Base-by-base conservation (phyloP, 2,888 invertebrate species). In the Dynastes hyllus region DNA sequence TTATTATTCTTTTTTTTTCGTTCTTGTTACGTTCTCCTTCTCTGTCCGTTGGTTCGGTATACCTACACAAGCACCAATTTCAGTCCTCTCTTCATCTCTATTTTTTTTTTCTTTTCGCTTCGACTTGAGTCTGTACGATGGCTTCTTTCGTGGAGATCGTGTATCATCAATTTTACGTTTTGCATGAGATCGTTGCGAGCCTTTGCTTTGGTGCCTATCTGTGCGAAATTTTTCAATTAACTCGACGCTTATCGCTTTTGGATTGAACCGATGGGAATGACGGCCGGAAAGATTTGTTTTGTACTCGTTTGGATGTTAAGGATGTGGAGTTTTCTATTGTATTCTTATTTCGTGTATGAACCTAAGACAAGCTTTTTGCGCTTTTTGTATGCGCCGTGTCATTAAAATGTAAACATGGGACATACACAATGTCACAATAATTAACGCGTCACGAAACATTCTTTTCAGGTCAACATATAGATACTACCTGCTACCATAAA, bases 151-250 rank as follows among this genome's bases (percentile, higher is more conserved):
- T 16, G 40, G 27, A 63, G 61, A 75, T 55, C 40, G 71, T 71
- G 65, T 32, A 78, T 78, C 78, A 78, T 78, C 78, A 78, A 78
- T 78, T 78, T 78, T 78, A 73, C 78, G 51, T 69, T 69, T 69
- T 32, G 69, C 69, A 50, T 27, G 22, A 67, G 66, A 45, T 67
- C 9, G 40, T 37, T 32, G 22, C 69, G 69, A 50, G 51, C 69
- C 51, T 65, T 78, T 65, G 63, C 55, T 37, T 37, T 37, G 13
- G 37, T 71, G 61, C 40, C 22, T 29, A 71, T 22, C 73, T 22
- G 61, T 73, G 78, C 78, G 71, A 78, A 73, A 73, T 53, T 78
- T 78, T 78, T 70, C 71, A 73, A 78, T 78, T 78, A 78, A 50
- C 71, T 78, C 27, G 61, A 73, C 29, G 63, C 63, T 13, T 29